Base-by-base conservation (phyloP, 2,797 vertebrate species). In the Liasis olivaceus region DNA sequence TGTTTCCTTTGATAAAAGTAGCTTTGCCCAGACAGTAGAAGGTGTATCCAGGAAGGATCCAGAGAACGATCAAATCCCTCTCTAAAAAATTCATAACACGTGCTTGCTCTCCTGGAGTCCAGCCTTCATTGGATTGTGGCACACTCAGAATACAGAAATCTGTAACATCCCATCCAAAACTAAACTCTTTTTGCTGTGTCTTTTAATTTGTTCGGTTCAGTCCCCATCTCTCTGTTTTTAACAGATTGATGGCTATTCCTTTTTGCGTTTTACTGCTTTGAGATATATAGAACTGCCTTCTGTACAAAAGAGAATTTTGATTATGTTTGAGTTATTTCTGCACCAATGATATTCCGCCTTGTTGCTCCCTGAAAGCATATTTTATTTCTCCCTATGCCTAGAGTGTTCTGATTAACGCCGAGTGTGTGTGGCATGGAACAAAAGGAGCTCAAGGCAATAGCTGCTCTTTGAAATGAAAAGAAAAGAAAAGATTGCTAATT, bases 401-500 rank as follows among this genome's bases (percentile, higher is more conserved):
- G 94, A 94, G 91, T 85, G 92, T 72, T 90, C 7, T 4, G 64
- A 90, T 93, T 51, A 85, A 89, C 14, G 91, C 90, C 89, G 92
- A 89, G 89, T 87, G 63, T 54, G 92, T 56, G 92, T 66, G 56
- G 93, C 89, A 12, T 22, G 47, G 51, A 94, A 95, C 63, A 13
- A 92, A 95, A 94, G 93, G 91, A 91, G 87, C 9, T 92, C 77
- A 84, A 96, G 90, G 85, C 51, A 66, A 81, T 64, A 87, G 62
- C 62, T 5, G 42, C 58, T 12, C 14, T 20, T 62, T 20, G 14
- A 26, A 69, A 36, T 20, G 14, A 26, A 69, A 36, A 58, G 5
- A 20, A 56, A 62, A 62, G 4, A 12, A 20, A 60, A 60, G 63
- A 0, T 0, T 92, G 69, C 0, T 0, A 94, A 95, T 88, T 84